Conservation (phyloP, 2,888 invertebrate species). For the Cerastoderma edule region DNA sequence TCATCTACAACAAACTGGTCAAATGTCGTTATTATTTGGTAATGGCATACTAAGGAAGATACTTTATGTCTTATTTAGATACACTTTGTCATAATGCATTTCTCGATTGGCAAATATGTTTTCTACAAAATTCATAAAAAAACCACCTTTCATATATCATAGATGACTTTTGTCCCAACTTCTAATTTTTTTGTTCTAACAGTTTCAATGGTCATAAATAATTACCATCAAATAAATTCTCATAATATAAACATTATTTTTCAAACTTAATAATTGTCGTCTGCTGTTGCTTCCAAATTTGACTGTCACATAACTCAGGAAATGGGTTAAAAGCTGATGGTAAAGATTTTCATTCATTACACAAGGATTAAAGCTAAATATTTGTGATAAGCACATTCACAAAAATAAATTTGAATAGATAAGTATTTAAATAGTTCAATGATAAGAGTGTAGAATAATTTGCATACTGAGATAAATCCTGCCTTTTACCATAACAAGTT, state of each 20-base stretch:
- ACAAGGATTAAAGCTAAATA: slow-evolving; percentile 13
- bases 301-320: too few species aligned
- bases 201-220: too few species aligned
- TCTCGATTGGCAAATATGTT: neutral
- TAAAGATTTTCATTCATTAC: neutral
- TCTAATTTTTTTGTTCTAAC: too few species aligned
- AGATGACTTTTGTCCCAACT: too few species aligned
- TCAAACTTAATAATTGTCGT: too few species aligned
- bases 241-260: too few species aligned
- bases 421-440: slow-evolving; percentile 16
- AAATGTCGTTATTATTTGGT: too few species aligned
- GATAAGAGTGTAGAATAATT: slow-evolving; percentile 12
- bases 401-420: slow-evolving; percentile 15
- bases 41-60: too few species aligned
- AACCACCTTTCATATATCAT: too few species aligned
- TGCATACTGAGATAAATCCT: slow-evolving; percentile 16
- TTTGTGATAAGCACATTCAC: slow-evolving; percentile 24
- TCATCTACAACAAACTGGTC: neutral
- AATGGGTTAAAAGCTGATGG: too few species aligned
- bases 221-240: too few species aligned
- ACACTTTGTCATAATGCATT: neutral
- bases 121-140: neutral
- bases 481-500: slow-evolving; percentile 15
- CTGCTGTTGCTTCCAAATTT: too few species aligned
- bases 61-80: neutral